Conservation (phyloP, 2,888 invertebrate species). For the Drosophila mulleri region DNA sequence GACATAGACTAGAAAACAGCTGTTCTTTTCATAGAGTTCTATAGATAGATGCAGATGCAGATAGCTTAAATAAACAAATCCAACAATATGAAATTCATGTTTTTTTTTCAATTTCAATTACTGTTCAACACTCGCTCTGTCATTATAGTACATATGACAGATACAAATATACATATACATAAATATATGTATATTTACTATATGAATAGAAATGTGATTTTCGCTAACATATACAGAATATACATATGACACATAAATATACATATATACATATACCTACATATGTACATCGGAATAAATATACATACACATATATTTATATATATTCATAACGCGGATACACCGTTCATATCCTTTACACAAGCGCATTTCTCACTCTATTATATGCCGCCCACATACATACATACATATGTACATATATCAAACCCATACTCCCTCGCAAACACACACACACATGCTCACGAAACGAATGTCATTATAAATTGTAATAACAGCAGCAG, state of each 20-base stretch:
- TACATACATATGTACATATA: slow-evolving; percentile 12
- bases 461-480: slow-evolving; percentile 81
- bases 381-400: slow-evolving; percentile 47
- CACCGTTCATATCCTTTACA: slow-evolving; percentile 71
- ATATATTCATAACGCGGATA: slow-evolving; percentile 79
- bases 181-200: no score
- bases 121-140: slow-evolving; percentile 23
- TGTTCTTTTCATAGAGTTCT: not conserved
- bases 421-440: slow-evolving; percentile 15
- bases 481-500: slow-evolving; percentile 81
- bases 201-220: slow-evolving; percentile 32
- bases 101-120: slow-evolving; percentile 21
- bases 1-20: not conserved
- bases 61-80: not conserved
- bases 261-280: slow-evolving; percentile 30
- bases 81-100: not conserved
- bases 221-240: slow-evolving; percentile 32
- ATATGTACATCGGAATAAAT: not conserved
- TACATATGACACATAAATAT: slow-evolving; percentile 6
- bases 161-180: slow-evolving; percentile 2
- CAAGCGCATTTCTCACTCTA: slow-evolving; percentile 71
- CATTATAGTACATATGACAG: slow-evolving; percentile 20
- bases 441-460: slow-evolving; percentile 19
- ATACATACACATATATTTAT: slow-evolving; percentile 22
- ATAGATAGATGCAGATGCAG: not conserved